A percentile compares a stretch with the other conserved stretches of the same genome.
phyloP scores from a whole-genome alignment of 1,140 invertebrate genomes.

The Pantala flavescens region DNA sequence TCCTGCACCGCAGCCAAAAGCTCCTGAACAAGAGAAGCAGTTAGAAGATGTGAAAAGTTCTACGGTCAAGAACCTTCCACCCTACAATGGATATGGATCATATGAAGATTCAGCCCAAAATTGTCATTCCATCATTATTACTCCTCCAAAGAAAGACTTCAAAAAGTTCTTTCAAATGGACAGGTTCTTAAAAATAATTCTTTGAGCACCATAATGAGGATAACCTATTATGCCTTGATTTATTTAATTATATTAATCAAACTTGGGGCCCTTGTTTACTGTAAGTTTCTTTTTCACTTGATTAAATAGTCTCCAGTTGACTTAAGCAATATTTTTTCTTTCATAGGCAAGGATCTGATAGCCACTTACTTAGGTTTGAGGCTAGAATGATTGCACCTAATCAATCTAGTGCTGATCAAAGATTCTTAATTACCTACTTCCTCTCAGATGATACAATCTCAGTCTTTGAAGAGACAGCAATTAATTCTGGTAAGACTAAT shows the following conservation, averaged over 20 bases:
- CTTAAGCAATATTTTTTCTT: conserved; percentile 20
- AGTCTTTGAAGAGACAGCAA: conserved; percentile 55
- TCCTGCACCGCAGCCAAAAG: conserved; percentile 25
- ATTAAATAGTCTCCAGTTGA: neutral
- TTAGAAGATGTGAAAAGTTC: conserved; percentile 28
- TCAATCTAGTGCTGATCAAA: conserved; percentile 51
- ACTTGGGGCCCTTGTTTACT: conserved; percentile 21
- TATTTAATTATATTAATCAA: conserved; percentile 13
- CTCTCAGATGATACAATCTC: conserved; percentile 73
- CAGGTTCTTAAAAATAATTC: conserved; percentile 36
- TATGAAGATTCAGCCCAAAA: conserved; percentile 80
- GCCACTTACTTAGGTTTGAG: conserved; percentile 65
- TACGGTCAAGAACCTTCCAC: conserved; percentile 42
- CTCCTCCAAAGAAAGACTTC: conserved; percentile 62
- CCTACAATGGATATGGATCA: conserved; percentile 79
- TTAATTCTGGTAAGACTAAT: conserved; percentile 54
- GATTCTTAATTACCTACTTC: conserved; percentile 73
- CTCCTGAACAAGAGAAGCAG: neutral
- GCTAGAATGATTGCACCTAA: conserved; percentile 61
- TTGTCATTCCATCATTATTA: conserved; percentile 63
- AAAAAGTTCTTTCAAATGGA: conserved; percentile 72
- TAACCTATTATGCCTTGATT: conserved; percentile 18
- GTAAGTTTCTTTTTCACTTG: conserved; percentile 22
- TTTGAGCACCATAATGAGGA: neutral
- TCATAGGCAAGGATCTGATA: conserved; percentile 54